Percentiles rank a stretch among this genome's conserved stretches.
These are phyloP conservation scores for Alethe castanea DNA, from an alignment of 2,113 vertebrate species.

Conservation along the genomic window DNA sequence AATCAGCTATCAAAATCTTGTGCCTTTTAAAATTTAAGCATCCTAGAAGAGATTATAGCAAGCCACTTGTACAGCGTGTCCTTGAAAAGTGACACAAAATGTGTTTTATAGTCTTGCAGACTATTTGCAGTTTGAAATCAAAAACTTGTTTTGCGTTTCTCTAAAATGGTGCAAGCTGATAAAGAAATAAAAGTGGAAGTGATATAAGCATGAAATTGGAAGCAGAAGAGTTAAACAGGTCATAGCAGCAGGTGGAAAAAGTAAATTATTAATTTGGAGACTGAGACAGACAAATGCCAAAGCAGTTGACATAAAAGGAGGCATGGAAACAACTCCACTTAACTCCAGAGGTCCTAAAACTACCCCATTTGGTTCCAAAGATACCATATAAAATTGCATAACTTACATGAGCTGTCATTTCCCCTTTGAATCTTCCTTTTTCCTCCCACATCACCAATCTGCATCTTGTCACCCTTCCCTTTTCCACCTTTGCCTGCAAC, in stretches of 20 bases:
- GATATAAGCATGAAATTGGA: neutral
- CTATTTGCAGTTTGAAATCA: neutral
- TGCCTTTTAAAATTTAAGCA: conserved; percentile 28
- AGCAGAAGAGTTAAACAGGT: neutral
- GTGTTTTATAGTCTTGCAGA: neutral
- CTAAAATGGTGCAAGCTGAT: neutral
- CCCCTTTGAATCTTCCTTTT: neutral
- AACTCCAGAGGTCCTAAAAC: neutral
- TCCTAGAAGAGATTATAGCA: neutral
- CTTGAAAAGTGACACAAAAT: neutral
- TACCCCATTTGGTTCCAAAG: neutral
- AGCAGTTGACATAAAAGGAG: neutral
- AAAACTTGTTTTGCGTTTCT: neutral
- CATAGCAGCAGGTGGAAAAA: neutral
- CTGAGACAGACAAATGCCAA: neutral
- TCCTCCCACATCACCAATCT: neutral
- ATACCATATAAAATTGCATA: too few relatives aligned
- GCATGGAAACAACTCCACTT: neutral
- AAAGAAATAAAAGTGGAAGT: neutral
- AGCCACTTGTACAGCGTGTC: neutral
- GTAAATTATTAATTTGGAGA: neutral
- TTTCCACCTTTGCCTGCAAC: neutral
- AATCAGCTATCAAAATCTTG: conserved; percentile 31
- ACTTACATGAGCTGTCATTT: neutral
- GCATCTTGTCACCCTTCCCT: neutral